Percentiles rank a stretch among this genome's conserved stretches.
Conservation (phyloP, 64 coral and sea anemone genomes). For the Actinia equina region DNA sequence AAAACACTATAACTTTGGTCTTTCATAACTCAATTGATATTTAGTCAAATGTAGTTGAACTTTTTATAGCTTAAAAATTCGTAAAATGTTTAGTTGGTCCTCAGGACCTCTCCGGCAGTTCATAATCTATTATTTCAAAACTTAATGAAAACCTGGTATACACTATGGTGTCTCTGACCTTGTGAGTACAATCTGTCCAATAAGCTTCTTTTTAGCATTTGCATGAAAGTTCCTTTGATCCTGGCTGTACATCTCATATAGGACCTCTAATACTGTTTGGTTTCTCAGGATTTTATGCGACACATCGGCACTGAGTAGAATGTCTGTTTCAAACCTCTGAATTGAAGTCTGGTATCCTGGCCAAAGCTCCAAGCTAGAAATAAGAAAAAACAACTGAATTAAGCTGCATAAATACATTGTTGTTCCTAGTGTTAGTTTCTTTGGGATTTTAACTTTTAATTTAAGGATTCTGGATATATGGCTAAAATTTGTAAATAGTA, state of each 20-base stretch:
- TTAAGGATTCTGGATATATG: no score
- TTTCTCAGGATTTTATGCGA: slow-evolving; percentile 93
- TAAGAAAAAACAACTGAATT: background rate
- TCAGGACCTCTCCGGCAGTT: no score
- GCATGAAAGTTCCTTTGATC: slow-evolving; percentile 50
- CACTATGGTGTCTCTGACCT: slow-evolving; percentile 40
- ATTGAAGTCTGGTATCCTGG: slow-evolving; percentile 95
- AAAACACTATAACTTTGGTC: no score
- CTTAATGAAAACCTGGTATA: no score
- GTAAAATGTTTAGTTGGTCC: no score
- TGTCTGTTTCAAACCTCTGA: slow-evolving; percentile 62
- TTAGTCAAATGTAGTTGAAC: no score
- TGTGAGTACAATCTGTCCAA: slow-evolving; percentile 91
- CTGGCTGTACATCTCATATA: slow-evolving; percentile 56
- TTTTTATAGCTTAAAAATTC: no score
- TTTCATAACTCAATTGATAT: no score
- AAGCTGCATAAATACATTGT: no score
- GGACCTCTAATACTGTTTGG: slow-evolving; percentile 69
- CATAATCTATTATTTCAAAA: no score
- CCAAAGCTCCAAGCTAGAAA: slow-evolving; percentile 84
- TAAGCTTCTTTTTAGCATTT: slow-evolving; percentile 73
- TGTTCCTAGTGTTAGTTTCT: background rate
- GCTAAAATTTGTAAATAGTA: no score
- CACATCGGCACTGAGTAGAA: slow-evolving; percentile 74
- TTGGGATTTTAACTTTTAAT: no score